Conservation (phyloP, 2,888 invertebrate species). For the Sisyra nigra region DNA sequence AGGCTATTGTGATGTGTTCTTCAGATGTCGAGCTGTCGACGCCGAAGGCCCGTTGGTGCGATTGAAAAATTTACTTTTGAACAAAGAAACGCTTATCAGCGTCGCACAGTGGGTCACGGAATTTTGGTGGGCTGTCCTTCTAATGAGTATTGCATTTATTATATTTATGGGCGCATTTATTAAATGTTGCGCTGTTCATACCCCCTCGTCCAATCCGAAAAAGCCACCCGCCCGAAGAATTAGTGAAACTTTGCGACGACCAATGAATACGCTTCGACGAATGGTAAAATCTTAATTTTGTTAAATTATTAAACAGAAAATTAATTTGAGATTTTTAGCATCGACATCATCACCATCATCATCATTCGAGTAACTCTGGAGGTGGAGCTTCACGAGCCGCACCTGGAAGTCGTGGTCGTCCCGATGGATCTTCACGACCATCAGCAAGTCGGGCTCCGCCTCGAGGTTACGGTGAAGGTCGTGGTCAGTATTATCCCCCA, state of each 20-base stretch:
- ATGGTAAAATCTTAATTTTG: conserved; percentile 40
- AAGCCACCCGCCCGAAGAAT: conserved; percentile 87
- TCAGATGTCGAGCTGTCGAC: conserved; percentile 95
- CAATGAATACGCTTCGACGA: conserved; percentile 79
- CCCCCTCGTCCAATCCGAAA: conserved; percentile 97
- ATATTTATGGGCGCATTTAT: conserved; percentile 97
- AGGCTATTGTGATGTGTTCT: conserved; percentile 99
- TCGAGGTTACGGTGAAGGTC: conserved; percentile 52
- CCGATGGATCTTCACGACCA: conserved; percentile 23
- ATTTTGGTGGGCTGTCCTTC: conserved; percentile 89
- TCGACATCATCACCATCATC: conserved; percentile 22
- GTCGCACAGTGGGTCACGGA: conserved; percentile 90
- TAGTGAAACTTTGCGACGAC: conserved; percentile 77
- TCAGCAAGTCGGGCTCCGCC: conserved; percentile 37
- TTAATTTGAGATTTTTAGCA: conserved; percentile 4
- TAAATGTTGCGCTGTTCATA: conserved; percentile 99
- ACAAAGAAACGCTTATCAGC: conserved; percentile 71
- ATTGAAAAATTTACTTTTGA: conserved; percentile 88
- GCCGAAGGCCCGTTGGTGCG: conserved; percentile 95
- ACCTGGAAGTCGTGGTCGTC: conserved; percentile 24
- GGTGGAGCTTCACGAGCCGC: conserved; percentile 20
- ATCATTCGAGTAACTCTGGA: conserved; percentile 21
- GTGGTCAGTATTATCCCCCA: conserved; percentile 55
- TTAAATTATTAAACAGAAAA: conserved; percentile 1
- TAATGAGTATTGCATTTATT: conserved; percentile 81